A percentile compares a stretch with the other conserved stretches of the same genome.
Evolutionary conservation across 2,888 invertebrate genomes (phyloP).

Genomic region (Meganola albula): DNA sequence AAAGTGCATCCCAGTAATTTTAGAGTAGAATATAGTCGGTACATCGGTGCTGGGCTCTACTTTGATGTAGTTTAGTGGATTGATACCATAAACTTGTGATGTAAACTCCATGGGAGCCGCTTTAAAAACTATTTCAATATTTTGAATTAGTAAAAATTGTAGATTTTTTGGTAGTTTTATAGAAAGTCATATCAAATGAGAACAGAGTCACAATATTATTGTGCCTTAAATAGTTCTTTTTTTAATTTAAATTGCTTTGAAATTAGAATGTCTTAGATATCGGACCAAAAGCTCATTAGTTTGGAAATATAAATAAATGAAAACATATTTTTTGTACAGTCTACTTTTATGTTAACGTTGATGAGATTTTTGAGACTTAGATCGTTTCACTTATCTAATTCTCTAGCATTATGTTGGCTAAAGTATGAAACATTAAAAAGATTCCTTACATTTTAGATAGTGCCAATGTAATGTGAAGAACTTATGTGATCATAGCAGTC

Average conservation of each 20-base stretch:
- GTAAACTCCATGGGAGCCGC: conserved; percentile 37
- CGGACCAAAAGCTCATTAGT: conserved; percentile 65
- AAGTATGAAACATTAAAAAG: too few relatives aligned
- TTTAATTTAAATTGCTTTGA: conserved; percentile 31
- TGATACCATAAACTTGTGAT: conserved; percentile 32
- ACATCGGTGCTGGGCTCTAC: conserved; percentile 63
- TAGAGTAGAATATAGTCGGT: conserved; percentile 54
- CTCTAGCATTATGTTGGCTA: too few relatives aligned
- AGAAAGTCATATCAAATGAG: conserved; percentile 59
- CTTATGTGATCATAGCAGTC: too few relatives aligned
- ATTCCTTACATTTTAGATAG: too few relatives aligned
- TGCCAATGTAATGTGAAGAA: conserved; percentile 22
- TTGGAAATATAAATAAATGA: conserved; percentile 43
- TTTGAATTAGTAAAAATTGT: conserved; percentile 44
- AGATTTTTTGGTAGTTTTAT: conserved; percentile 34
- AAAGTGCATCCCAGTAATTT: conserved; percentile 74
- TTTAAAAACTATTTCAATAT: conserved; percentile 46
- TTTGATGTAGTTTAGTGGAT: conserved; percentile 42
- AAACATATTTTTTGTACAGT: conserved; percentile 70
- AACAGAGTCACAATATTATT: conserved; percentile 63
- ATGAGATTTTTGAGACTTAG: too few relatives aligned
- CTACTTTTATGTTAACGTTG: conserved; percentile 49
- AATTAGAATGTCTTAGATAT: conserved; percentile 47
- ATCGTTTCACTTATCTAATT: too few relatives aligned
- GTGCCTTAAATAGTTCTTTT: conserved; percentile 64